Evolutionary conservation across 2,797 vertebrate genomes (phyloP), one percentile per base, ranked within the genome.

Genomic region (Onychomys leucogaster): DNA sequence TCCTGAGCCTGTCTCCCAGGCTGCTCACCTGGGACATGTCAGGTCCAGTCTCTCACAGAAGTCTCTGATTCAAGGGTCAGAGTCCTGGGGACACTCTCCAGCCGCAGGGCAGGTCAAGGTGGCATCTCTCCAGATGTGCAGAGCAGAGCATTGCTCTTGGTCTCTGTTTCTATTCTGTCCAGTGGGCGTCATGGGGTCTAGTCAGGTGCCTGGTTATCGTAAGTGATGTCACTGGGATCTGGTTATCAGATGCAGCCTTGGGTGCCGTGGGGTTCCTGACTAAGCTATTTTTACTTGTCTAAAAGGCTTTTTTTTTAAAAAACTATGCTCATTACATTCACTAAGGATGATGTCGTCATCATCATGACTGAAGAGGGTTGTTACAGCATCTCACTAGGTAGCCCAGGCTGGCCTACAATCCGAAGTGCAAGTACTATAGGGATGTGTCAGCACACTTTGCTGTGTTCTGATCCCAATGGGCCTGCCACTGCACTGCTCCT

Each of bases 371-470:
- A 75, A 75, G 73, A 75, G 73, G 71, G 27, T 17, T 34, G 25
- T 43, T 1, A 37, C 0, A 43, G 27, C 13, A 5, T 43, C 86
- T 89, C 37, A 34, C 55, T 76, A 75, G n/a, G 67, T 61, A 61
- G 16, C 71, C 71, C 71, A 77, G 57, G 87, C 87, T 76, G 55
- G 55, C 41, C 87, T n/a, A 25, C 29, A n/a, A 2, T 63, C 73
- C 61, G 6, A 89, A 77, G 32, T 11, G 4, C 27, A 41, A n/a
- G 52, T 17, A 73, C 52, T 57, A 41, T 41, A 41, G 27, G 69
- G n/a, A 43, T 57, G 27, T 5, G 32, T 41, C 1, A 5, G 21
- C 37, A 17, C 11, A 29, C 52, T 2, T 6, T 0, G 2, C 11
- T 34, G 0, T 3, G 23, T 61, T 29, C 73, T 67, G 23, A 1